Conservation (phyloP, 2,113 vertebrate genomes). For the Pteronura brasiliensis region DNA sequence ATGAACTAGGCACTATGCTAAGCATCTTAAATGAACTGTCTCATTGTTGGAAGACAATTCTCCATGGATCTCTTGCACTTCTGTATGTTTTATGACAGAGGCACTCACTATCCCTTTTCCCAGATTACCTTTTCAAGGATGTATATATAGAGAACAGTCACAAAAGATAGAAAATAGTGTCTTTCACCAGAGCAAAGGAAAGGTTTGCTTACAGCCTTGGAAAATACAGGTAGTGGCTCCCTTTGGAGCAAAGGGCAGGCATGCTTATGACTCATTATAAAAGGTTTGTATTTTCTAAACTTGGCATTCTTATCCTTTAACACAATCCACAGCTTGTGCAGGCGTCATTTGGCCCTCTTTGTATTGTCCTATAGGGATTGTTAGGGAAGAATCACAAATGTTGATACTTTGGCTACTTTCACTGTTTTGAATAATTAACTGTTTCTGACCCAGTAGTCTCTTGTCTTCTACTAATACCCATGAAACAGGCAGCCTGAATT, state of each 20-base stretch:
- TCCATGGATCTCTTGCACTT: not conserved
- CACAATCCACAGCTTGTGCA: not conserved
- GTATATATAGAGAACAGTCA: not conserved
- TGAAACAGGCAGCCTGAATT: not conserved
- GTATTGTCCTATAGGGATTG: not conserved
- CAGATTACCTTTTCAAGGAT: conserved; percentile 16
- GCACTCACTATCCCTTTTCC: not conserved
- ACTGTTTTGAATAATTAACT: not conserved
- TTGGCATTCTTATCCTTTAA: not conserved
- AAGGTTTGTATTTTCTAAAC: not conserved
- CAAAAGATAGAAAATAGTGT: not conserved
- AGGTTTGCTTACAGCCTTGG: not conserved
- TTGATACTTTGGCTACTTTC: not conserved
- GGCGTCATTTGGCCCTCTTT: not conserved
- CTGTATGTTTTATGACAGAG: not conserved
- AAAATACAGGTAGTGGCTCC: not conserved
- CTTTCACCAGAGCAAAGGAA: not conserved
- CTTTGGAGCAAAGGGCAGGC: not conserved
- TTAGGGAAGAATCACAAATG: not conserved
- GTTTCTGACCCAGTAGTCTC: not conserved
- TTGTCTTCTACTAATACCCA: not conserved
- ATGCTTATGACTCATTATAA: not conserved
- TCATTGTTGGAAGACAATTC: not conserved
- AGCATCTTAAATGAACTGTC: not conserved
- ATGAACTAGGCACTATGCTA: not conserved